A percentile compares a stretch with the other conserved stretches of the same genome.
These are phyloP conservation scores for Acleris cristana DNA, from an alignment of 2,888 invertebrate species.

Conservation along the genomic window DNA sequence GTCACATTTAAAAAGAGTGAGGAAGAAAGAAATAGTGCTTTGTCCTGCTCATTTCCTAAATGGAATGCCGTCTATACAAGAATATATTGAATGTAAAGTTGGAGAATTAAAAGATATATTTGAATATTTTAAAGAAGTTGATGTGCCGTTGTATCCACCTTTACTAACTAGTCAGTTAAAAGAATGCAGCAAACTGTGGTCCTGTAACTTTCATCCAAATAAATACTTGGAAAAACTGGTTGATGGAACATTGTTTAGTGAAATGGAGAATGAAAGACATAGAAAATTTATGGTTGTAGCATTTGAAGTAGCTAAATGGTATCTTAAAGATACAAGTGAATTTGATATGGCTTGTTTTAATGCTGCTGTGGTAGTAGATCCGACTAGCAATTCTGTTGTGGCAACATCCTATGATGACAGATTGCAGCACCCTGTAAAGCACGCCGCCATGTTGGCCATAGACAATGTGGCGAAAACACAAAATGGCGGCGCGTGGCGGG, in stretches of 20 bases:
- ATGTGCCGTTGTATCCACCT: conserved; percentile 86
- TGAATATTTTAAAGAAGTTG: conserved; percentile 76
- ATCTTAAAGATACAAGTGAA: conserved; percentile 42
- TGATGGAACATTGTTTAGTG: conserved; percentile 84
- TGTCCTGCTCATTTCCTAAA: conserved; percentile 68
- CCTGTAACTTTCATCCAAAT: conserved; percentile 93
- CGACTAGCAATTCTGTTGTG: conserved; percentile 85
- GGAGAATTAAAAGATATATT: conserved; percentile 77
- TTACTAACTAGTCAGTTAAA: conserved; percentile 87
- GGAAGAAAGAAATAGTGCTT: conserved; percentile 82
- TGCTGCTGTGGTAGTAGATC: conserved; percentile 88
- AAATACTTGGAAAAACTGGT: conserved; percentile 87
- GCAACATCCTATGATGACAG: conserved; percentile 86
- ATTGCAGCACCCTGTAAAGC: conserved; percentile 88
- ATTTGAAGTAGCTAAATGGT: conserved; percentile 78
- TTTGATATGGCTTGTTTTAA: conserved; percentile 52
- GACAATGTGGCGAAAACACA: conserved; percentile 94
- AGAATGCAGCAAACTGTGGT: conserved; percentile 87
- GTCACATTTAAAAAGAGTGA: conserved; percentile 89
- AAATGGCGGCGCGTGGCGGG: conserved; percentile 88
- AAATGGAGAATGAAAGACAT: conserved; percentile 80
- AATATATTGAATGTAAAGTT: conserved; percentile 65
- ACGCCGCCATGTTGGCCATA: conserved; percentile 93
- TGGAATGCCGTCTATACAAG: conserved; percentile 60
- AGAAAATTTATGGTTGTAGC: conserved; percentile 84